Evolutionary conservation across 1,140 invertebrate genomes (phyloP).

Genomic region (Triops longicaudatus): DNA sequence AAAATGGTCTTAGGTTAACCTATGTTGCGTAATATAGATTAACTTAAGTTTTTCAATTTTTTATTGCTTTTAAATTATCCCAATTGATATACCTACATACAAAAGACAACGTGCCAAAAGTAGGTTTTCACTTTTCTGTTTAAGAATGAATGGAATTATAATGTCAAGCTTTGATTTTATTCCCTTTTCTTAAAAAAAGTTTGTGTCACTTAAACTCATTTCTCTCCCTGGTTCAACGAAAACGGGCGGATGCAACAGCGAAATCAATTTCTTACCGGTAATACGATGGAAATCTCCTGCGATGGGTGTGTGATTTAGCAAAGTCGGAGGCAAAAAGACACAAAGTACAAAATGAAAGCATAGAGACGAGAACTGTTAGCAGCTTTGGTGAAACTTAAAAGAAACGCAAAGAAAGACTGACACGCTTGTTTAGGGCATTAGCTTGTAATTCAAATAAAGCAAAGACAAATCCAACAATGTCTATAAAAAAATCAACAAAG

Average conservation of each 20-base stretch:
- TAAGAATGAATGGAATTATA: no score
- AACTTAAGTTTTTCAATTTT: no score
- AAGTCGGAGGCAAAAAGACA: neutral
- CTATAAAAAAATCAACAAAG: conserved; percentile 35
- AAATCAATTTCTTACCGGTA: conserved; percentile 39
- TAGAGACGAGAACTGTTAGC: neutral
- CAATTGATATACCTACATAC: no score
- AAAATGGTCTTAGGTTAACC: no score
- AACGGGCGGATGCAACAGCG: neutral
- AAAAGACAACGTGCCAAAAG: no score
- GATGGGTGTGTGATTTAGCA: neutral
- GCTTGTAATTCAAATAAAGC: neutral
- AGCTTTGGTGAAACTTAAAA: neutral
- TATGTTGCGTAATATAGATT: no score
- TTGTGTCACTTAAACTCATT: neutral
- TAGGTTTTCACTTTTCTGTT: no score
- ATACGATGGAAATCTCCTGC: conserved; percentile 45
- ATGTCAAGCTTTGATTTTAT: no score
- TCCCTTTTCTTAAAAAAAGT: no score
- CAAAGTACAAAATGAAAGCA: conserved; percentile 8
- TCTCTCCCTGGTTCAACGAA: neutral
- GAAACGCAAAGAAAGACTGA: neutral
- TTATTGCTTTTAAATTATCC: no score
- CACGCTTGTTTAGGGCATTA: neutral
- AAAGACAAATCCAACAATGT: neutral